These are phyloP conservation scores for Chunga burmeisteri DNA, from an alignment of 2,113 vertebrate species.

Conservation along the genomic window DNA sequence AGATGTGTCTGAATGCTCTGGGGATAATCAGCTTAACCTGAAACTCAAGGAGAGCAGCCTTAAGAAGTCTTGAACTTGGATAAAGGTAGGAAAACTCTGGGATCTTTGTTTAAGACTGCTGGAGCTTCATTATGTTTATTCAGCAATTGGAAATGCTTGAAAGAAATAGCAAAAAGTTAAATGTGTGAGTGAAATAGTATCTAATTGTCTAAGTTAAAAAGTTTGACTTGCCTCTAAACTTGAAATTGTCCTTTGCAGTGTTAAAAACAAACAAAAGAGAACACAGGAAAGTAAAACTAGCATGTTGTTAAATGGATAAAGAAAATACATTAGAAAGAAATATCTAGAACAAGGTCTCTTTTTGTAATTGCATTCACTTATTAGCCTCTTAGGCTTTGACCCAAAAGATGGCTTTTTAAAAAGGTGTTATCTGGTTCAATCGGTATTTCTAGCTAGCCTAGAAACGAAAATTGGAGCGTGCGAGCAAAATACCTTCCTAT, in stretches of 20 bases:
- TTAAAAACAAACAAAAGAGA: neutral
- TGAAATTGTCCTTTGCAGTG: neutral
- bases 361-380: neutral
- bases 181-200: neutral
- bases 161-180: neutral
- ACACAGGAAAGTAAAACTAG: neutral
- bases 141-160: neutral
- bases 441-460: neutral
- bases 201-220: neutral
- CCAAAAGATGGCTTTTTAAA: neutral
- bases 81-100: neutral
- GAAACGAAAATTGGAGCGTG: neutral
- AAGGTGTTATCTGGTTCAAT: neutral
- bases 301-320: accelerated
- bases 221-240: neutral
- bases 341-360: neutral
- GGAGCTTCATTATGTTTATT: accelerated
- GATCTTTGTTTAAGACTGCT: neutral
- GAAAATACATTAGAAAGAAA: neutral
- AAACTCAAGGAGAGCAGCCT: neutral
- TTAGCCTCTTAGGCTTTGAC: accelerated
- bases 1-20: neutral
- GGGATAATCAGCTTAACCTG: neutral
- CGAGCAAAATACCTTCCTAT: accelerated
- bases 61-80: neutral